Evolutionary conservation across 2,888 invertebrate species (phyloP).

Genomic region (Steinernema scapterisci): DNA sequence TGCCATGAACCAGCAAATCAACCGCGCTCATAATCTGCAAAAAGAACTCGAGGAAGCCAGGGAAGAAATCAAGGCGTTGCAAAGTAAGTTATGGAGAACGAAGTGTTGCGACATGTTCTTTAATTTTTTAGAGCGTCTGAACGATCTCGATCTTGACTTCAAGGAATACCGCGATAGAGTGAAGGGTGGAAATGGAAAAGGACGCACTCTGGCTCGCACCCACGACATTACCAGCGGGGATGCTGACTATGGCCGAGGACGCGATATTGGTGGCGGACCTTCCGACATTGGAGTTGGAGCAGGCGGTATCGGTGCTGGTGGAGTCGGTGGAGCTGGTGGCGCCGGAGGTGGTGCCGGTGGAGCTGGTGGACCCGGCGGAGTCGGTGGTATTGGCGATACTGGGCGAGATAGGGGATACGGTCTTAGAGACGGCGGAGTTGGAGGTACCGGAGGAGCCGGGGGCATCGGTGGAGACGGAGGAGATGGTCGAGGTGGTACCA

Average conservation of each 20-base stretch:
- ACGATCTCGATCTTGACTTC: conserved; percentile 47
- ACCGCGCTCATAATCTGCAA: conserved; percentile 52
- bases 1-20: conserved; percentile 52
- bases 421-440: conserved; percentile 39
- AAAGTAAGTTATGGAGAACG: conserved; percentile 31
- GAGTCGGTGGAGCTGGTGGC: conserved; percentile 39
- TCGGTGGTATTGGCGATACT: neutral
- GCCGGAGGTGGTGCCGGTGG: conserved; percentile 43
- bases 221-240: neutral
- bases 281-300: conserved; percentile 42
- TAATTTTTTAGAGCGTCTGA: conserved; percentile 40
- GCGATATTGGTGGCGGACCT: conserved; percentile 14
- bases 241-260: neutral
- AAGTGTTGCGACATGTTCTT: neutral
- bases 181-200: conserved; percentile 40
- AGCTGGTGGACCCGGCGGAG: conserved; percentile 41
- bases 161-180: conserved; percentile 48
- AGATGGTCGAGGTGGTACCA: too few species aligned
- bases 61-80: conserved; percentile 44
- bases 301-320: conserved; percentile 36
- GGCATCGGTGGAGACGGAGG: conserved; percentile 40
- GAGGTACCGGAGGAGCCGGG: conserved; percentile 23
- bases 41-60: conserved; percentile 56
- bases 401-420: neutral
- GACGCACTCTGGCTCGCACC: conserved; percentile 30